These are phyloP conservation scores for Bostrychus sinensis DNA, from an alignment of 2,113 vertebrate genomes.

Conservation along the genomic window DNA sequence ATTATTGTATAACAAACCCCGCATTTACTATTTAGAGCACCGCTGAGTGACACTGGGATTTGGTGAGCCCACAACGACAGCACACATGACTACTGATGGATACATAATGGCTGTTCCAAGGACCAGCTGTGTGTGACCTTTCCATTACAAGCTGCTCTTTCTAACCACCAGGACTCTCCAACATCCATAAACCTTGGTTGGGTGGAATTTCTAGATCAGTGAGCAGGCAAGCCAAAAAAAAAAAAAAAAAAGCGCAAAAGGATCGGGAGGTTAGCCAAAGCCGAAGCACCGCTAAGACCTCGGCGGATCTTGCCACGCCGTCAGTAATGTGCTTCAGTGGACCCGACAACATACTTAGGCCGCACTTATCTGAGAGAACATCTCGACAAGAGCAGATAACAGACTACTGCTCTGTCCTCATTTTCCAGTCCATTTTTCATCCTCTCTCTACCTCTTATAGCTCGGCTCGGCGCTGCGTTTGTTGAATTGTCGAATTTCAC, in stretches of 20 bases:
- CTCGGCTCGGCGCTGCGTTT: slow-evolving; percentile 19
- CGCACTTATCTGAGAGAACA: slow-evolving; percentile 61
- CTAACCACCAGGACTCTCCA: slow-evolving; percentile 20
- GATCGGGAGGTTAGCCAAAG: slow-evolving; percentile 44
- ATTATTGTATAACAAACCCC: slow-evolving; percentile 16
- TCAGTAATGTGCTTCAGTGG: slow-evolving; percentile 54
- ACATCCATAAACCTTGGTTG: slow-evolving; percentile 38
- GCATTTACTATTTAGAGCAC: slow-evolving; percentile 31
- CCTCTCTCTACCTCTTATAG: slow-evolving; percentile 1
- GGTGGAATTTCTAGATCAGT: slow-evolving; percentile 39
- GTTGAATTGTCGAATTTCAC: slow-evolving; percentile 64
- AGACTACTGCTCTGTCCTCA: slow-evolving; percentile 57
- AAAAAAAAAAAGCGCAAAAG: slow-evolving; percentile 25
- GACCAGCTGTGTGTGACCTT: slow-evolving; percentile 43
- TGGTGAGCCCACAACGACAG: slow-evolving; percentile 34
- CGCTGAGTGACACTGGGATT: slow-evolving; percentile 10
- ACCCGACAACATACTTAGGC: slow-evolving; percentile 60
- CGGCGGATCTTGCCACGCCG: slow-evolving; percentile 15
- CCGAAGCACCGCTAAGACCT: slow-evolving; percentile 22
- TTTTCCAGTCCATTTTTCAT: slow-evolving; percentile 67
- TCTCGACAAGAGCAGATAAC: slow-evolving; percentile 58
- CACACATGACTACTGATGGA: slow-evolving; percentile 50
- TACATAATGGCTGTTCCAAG: slow-evolving; percentile 40
- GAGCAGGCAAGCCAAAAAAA: slow-evolving; percentile 35
- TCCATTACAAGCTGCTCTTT: slow-evolving; percentile 29